Percentiles rank a stretch among this genome's conserved stretches.
These are phyloP conservation scores for Mythimna pallens DNA, from an alignment of 2,888 invertebrate genomes.

Conservation along the genomic window DNA sequence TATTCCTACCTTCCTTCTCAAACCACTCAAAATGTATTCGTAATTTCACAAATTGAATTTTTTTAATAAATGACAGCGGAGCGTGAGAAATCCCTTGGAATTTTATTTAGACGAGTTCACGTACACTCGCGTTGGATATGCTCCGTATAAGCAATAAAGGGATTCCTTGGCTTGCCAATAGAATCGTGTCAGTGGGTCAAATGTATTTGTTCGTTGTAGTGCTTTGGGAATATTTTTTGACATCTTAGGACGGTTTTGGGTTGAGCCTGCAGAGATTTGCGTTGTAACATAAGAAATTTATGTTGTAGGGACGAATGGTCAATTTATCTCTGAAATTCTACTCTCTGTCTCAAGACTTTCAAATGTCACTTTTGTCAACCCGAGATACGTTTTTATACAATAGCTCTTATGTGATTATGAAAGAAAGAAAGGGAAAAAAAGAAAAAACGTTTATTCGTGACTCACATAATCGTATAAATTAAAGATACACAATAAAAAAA, in stretches of 20 bases:
- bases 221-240: slow-evolving; percentile 56
- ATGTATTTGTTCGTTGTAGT: slow-evolving; percentile 65
- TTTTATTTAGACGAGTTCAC: slow-evolving; percentile 61
- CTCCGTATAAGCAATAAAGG: slow-evolving; percentile 71
- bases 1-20: slow-evolving; percentile 6
- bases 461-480: no score
- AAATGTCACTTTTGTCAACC: not conserved
- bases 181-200: slow-evolving; percentile 76
- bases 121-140: slow-evolving; percentile 58
- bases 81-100: slow-evolving; percentile 48
- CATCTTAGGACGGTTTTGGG: slow-evolving; percentile 15
- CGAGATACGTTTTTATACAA: no score
- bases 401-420: no score
- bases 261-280: slow-evolving; percentile 23
- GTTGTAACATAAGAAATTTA: slow-evolving; percentile 1
- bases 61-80: slow-evolving; percentile 51
- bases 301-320: not conserved
- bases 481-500: no score
- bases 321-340: not conserved
- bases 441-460: no score
- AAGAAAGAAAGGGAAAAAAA: no score
- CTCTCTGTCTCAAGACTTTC: not conserved
- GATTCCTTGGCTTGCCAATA: slow-evolving; percentile 68
- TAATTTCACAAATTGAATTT: slow-evolving; percentile 50
- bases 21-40: slow-evolving; percentile 35